Percentiles rank a stretch among this genome's conserved stretches.
Evolutionary conservation across 2,797 vertebrate species (phyloP).

Genomic region (Mormyrus hasselquistii): DNA sequence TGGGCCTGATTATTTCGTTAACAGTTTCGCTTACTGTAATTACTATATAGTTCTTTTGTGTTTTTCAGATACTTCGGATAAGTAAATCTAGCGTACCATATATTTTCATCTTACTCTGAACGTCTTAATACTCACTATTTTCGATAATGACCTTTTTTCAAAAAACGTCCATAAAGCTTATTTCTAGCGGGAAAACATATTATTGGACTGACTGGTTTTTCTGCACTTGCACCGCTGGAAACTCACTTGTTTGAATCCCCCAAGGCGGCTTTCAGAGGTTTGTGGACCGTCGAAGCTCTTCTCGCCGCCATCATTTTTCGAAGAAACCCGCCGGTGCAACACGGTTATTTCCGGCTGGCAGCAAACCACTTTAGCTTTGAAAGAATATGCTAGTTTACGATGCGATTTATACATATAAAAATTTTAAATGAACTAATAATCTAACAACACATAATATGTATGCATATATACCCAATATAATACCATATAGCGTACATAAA

Average conservation of each 20-base stretch:
- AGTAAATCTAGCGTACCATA: background rate
- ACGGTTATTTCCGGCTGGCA: background rate
- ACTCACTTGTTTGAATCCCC: conserved; percentile 44
- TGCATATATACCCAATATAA: background rate
- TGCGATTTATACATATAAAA: background rate
- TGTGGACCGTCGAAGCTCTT: conserved; percentile 31
- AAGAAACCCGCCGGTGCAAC: conserved; percentile 39
- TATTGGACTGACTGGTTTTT: background rate
- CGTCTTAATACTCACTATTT: background rate
- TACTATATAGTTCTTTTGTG: background rate
- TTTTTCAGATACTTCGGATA: background rate
- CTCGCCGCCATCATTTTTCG: conserved; percentile 55
- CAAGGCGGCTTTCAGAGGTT: conserved; percentile 24
- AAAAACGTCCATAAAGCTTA: background rate
- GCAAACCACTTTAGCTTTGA: background rate
- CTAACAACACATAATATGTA: background rate
- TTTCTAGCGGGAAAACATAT: background rate
- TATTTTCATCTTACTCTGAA: background rate
- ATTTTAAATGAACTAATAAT: background rate
- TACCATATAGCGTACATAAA: background rate
- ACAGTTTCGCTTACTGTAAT: background rate
- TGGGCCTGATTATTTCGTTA: background rate
- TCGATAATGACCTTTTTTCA: background rate
- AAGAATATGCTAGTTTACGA: background rate
- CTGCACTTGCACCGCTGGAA: background rate